Percentiles rank a stretch among this genome's conserved stretches.
These are phyloP conservation scores for Zosterops hypoxanthus DNA, from an alignment of 2,113 vertebrate genomes.

Conservation along the genomic window DNA sequence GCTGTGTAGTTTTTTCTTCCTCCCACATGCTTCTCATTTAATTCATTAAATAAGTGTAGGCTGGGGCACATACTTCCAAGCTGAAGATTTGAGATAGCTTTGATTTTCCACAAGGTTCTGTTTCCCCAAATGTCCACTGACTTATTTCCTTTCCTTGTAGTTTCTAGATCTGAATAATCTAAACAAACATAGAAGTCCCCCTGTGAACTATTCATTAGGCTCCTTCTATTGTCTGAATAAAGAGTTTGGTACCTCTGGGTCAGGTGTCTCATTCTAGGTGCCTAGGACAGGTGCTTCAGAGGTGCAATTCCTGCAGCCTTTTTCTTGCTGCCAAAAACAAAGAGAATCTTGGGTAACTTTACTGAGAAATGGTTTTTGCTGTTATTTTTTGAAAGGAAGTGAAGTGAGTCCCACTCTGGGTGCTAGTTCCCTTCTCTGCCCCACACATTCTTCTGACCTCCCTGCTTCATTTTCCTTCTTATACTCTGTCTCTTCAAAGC, in stretches of 20 bases:
- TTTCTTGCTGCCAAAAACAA: not conserved
- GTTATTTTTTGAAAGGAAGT: not conserved
- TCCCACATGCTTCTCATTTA: not conserved
- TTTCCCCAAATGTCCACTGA: not conserved
- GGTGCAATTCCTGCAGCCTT: not conserved
- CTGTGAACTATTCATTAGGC: not conserved
- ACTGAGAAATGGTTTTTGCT: not conserved
- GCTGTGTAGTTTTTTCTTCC: not conserved
- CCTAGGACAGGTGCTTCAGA: not conserved
- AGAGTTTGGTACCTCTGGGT: not conserved
- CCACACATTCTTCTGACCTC: not conserved
- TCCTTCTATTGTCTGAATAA: not conserved
- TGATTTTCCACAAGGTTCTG: not conserved
- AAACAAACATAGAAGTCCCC: not conserved
- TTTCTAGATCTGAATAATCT: not conserved
- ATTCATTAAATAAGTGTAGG: not conserved
- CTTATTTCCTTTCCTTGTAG: not conserved
- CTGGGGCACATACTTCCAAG: not conserved
- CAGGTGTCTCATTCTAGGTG: not conserved
- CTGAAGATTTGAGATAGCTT: not conserved
- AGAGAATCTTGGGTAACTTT: not conserved
- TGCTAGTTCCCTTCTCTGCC: not conserved
- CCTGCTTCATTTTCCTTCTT: not conserved
- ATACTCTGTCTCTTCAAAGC: not conserved
- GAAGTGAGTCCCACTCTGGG: not conserved